These are phyloP conservation scores for Pempheris klunzingeri DNA, from an alignment of 2,797 vertebrate genomes.

Conservation along the genomic window DNA sequence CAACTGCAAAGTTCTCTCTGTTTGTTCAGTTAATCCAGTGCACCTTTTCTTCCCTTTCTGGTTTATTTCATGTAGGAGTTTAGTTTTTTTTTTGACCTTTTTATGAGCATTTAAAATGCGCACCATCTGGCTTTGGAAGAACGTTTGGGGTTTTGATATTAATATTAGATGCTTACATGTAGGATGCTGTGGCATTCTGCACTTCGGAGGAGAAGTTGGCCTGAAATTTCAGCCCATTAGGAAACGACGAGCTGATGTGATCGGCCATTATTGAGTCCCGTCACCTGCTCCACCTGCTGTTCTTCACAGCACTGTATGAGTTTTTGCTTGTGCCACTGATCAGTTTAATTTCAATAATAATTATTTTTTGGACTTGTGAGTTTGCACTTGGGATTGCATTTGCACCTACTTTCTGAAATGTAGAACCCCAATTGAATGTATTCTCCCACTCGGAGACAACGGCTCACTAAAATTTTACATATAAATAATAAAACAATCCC, in stretches of 20 bases:
- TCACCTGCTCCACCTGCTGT: slow-evolving; percentile 20
- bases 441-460: not conserved
- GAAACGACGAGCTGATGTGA: slow-evolving; percentile 20
- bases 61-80: slow-evolving; percentile 33
- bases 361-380: not conserved
- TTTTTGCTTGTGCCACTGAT: not conserved
- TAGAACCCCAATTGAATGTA: not conserved
- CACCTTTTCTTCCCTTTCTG: slow-evolving; percentile 18
- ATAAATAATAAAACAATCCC: not conserved
- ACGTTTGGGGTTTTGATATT: slow-evolving; percentile 31
- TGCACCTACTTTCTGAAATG: not conserved
- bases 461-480: not conserved
- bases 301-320: too few relatives aligned
- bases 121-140: slow-evolving; percentile 7
- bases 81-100: slow-evolving; percentile 1
- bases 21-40: slow-evolving; percentile 11
- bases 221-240: slow-evolving; percentile 23
- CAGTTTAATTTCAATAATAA: not conserved
- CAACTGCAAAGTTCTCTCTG: slow-evolving; percentile 13
- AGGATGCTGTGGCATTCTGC: slow-evolving; percentile 21
- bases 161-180: slow-evolving; percentile 39
- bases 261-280: slow-evolving; percentile 17
- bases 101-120: slow-evolving; percentile 12
- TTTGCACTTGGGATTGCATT: not conserved
- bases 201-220: slow-evolving; percentile 15